Base-by-base conservation (phyloP, 2,888 invertebrate species). In the Clivina fossor region DNA sequence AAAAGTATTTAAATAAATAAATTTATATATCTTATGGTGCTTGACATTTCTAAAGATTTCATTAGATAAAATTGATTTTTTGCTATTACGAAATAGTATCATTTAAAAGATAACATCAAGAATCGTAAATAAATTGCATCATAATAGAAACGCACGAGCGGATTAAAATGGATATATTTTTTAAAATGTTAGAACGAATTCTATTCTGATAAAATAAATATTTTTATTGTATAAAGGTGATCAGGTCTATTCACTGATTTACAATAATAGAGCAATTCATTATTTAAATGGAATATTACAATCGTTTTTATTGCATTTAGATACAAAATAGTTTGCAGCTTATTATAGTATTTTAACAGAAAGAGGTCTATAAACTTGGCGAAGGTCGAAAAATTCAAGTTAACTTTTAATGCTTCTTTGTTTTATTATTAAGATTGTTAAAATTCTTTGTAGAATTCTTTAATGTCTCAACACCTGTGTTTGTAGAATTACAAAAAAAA, bases 401-500 rank as follows among this genome's bases (percentile, higher is more conserved):
- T n/a, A n/a, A 13, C 7, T 19, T 22, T 43, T 28, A 43, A 43
- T 43, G 16, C 32, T 30, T 33, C 11, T 33, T 33, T 40, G 9
- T 40, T 18, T 13, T 43, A 38, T 49, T 38, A 48, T 37, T 35
- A 28, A 20, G 28, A 49, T 38, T 40, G 38, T 49, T 49, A 38
- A 49, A 49, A 49, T 49, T 38, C 38, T 49, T 49, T 16, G 28
- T 11, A 4, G 7, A 18, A 11, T 26, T 46, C 33, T 18, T 49
- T n/a, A n/a, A n/a, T 38, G 22, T 47, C 47, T 37, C 28, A 38
- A 40, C 49, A 49, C 49, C 49, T 49, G 49, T 28, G 28, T 49
- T 19, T 9, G n/a, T 26, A 49, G 38, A 37, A 49, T 49, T 49
- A 28, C 15, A 46, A 28, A 26, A 18, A 46, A 20, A 49, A 40